phyloP scores from a whole-genome alignment of 1,140 invertebrate genomes.

The Hylaeus anthracinus region DNA sequence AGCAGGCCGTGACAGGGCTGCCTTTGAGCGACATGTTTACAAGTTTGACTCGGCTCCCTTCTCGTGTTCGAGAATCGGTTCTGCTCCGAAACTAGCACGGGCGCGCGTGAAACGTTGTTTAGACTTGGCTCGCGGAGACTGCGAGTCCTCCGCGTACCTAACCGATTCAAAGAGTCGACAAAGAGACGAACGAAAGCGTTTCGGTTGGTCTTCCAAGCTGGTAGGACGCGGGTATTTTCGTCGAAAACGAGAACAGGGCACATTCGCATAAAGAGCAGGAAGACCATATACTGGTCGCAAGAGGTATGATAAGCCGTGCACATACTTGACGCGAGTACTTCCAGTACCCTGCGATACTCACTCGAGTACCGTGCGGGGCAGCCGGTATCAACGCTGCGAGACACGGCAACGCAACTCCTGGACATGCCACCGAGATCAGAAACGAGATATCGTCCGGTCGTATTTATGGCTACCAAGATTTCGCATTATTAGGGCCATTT shows the following conservation, averaged over 20 bases:
- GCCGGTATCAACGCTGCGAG: slow-evolving; percentile 75
- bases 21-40: slow-evolving; percentile 42
- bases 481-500: slow-evolving; percentile 79
- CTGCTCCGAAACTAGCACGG: background rate
- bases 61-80: background rate
- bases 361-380: slow-evolving; percentile 52
- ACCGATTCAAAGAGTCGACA: slow-evolving; percentile 10
- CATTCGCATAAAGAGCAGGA: slow-evolving; percentile 61
- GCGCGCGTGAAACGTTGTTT: background rate
- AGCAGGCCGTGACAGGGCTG: slow-evolving; percentile 23
- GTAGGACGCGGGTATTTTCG: slow-evolving; percentile 11
- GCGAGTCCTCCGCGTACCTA: background rate
- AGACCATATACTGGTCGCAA: slow-evolving; percentile 57
- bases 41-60: background rate
- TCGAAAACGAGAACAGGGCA: slow-evolving; percentile 5
- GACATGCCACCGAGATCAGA: slow-evolving; percentile 78
- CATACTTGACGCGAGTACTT: slow-evolving; percentile 70
- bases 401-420: slow-evolving; percentile 76
- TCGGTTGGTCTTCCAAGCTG: no score
- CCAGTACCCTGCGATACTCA: slow-evolving; percentile 56
- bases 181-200: no score
- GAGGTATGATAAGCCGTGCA: slow-evolving; percentile 60
- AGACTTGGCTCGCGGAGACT: background rate
- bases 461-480: slow-evolving; percentile 78
- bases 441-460: slow-evolving; percentile 70